Evolutionary conservation across 2,888 invertebrate species (phyloP).

Genomic region (Xanthorhoe spadicearia): DNA sequence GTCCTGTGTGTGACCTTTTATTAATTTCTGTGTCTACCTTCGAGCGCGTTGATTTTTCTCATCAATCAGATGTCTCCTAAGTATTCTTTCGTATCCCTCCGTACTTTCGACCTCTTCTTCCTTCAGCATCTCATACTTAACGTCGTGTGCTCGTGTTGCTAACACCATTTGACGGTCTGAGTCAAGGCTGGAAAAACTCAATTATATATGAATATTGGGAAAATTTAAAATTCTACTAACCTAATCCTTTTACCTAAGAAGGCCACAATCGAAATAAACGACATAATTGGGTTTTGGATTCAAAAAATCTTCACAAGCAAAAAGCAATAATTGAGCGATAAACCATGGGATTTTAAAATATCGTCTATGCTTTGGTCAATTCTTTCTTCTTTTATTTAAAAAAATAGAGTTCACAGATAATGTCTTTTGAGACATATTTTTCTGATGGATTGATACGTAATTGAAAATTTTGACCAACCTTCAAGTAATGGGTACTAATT

Average conservation of each 20-base stretch:
- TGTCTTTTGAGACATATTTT: no score
- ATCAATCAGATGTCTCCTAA: slow-evolving; percentile 74
- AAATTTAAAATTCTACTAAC: no score
- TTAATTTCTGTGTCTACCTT: slow-evolving; percentile 53
- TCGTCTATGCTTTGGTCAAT: no score
- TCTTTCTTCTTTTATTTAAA: no score
- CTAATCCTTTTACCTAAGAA: no score
- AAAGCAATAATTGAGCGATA: no score
- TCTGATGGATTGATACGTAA: not conserved
- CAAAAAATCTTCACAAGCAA: no score
- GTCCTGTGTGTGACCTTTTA: no score
- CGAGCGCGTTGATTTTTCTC: slow-evolving; percentile 83
- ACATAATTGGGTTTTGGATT: no score
- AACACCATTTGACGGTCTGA: slow-evolving; percentile 83
- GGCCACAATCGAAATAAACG: no score
- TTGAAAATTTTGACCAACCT: not conserved
- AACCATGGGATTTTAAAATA: no score
- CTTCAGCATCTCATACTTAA: slow-evolving; percentile 76
- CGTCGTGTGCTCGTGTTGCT: slow-evolving; percentile 74
- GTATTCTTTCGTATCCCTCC: slow-evolving; percentile 71
- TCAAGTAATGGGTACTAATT: not conserved
- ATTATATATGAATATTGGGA: not conserved
- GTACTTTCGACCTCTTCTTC: slow-evolving; percentile 74
- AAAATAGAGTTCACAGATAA: no score
- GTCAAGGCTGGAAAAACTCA: slow-evolving; percentile 59